Evolutionary conservation across 2,797 vertebrate genomes (phyloP).

Genomic region (Takifugu ocellatus): DNA sequence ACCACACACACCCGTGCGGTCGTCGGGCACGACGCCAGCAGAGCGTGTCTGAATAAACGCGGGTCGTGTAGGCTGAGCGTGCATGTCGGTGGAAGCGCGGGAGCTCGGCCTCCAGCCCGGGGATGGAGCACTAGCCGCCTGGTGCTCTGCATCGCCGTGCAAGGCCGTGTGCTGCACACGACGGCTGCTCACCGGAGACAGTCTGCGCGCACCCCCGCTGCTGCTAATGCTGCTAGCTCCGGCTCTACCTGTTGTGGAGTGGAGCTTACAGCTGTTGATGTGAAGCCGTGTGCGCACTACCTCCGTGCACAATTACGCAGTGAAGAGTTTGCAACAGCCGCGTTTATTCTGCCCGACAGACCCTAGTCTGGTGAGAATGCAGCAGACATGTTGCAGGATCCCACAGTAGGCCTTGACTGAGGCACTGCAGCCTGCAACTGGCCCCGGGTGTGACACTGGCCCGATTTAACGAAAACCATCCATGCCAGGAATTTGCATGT

Average conservation of each 20-base stretch:
- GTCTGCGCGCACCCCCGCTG: not conserved
- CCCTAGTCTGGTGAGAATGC: constrained; percentile 36
- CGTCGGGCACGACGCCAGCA: not conserved
- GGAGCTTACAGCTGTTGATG: constrained; percentile 12
- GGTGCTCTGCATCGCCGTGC: constrained; percentile 10
- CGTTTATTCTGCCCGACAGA: constrained; percentile 10
- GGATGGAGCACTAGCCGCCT: constrained; percentile 17
- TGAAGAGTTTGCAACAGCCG: not conserved
- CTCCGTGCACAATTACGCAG: not conserved
- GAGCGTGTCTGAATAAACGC: not conserved
- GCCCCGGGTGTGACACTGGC: constrained; percentile 46
- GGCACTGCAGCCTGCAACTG: constrained; percentile 19
- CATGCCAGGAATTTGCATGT: constrained; percentile 25
- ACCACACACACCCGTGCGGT: fast-evolving
- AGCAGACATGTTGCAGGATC: constrained; percentile 40
- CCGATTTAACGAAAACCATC: constrained; percentile 35
- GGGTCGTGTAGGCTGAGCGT: not conserved
- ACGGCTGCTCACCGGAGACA: constrained; percentile 17
- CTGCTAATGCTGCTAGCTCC: not conserved
- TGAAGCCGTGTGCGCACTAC: constrained; percentile 19
- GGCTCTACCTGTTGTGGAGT: constrained; percentile 17
- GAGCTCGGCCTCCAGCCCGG: constrained; percentile 50
- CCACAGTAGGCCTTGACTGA: constrained; percentile 24
- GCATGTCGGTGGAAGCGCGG: constrained; percentile 18
- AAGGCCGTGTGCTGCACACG: constrained; percentile 25